Evolutionary conservation across 2,797 vertebrate species (phyloP), one percentile per base, ranked within the genome.

Genomic region (Pipistrellus nathusii): DNA sequence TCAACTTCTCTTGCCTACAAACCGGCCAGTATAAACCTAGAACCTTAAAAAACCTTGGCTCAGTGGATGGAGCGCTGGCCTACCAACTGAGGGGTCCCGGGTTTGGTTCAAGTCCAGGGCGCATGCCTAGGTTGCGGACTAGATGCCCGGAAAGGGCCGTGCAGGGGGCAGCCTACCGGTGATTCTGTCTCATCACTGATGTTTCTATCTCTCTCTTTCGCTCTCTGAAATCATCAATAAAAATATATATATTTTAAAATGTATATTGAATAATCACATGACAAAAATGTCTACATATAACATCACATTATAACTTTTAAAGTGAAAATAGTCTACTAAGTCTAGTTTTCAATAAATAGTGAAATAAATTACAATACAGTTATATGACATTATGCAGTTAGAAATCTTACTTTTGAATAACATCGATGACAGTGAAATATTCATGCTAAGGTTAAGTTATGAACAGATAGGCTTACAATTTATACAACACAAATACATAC

Each of bases 381-480:
- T 94, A 91, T 23, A 69, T 30, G 17, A 82, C 38, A 85, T 83
- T 86, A 78, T 64, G 89, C 11, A 84, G 44, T 64, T 13, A 93
- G 59, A 82, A 92, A 77, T 35, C n/a, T 48, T 38, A 94, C 25
- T 90, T 88, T 75, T 68, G 27, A 92, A n/a, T 92, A 95, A 46
- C 53, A 88, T 8, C 57, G 85, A 35, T 72, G 38, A 87, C 25
- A 72, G n/a, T 72, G 62, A 94, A 90, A 93, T 51, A 41, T 5
- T 90, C 78, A 75, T 17, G 8, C 48, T 86, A 90, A 64, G 46
- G 5, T 81, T 77, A 90, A 96, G 20, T 80, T 32, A 71, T 69
- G 94, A 82, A 96, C 73, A 48, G 30, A 87, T 41, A 91, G 87
- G 25, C 62, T 82, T 89, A 91, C 20, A 96, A 85, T 77, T 92